Conservation (phyloP, 2,113 vertebrate genomes). For the Rallus limicola region DNA sequence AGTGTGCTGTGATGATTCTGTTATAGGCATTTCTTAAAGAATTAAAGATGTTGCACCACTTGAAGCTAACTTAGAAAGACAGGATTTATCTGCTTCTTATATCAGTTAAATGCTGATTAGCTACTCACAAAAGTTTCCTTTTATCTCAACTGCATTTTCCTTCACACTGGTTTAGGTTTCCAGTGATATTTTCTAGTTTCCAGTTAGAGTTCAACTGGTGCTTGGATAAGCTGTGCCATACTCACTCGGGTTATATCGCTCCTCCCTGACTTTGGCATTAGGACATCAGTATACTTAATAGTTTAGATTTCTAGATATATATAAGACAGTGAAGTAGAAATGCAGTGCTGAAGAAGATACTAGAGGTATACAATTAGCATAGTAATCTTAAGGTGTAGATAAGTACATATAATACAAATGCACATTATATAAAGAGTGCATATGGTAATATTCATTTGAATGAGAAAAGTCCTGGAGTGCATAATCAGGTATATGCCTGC, state of each 20-base stretch:
- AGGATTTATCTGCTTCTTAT: background rate
- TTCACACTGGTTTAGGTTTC: background rate
- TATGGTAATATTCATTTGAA: background rate
- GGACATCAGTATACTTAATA: background rate
- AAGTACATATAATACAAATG: background rate
- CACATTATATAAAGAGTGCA: background rate
- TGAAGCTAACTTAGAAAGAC: background rate
- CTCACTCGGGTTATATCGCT: background rate
- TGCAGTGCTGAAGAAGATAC: background rate
- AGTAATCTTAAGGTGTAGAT: background rate
- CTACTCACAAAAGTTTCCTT: background rate
- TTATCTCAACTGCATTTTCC: background rate
- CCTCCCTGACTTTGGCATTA: background rate
- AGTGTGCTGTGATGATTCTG: background rate
- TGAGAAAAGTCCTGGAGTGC: background rate
- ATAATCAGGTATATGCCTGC: background rate
- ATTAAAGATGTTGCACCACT: background rate
- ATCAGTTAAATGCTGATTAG: background rate
- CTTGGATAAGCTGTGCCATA: background rate
- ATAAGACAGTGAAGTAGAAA: background rate
- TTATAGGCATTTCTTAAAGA: background rate
- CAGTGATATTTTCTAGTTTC: background rate
- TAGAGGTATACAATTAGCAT: background rate
- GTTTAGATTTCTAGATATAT: background rate
- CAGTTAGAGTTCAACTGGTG: background rate